These are phyloP conservation scores for Microtus richardsoni DNA, from an alignment of 2,113 vertebrate species.

Conservation along the genomic window DNA sequence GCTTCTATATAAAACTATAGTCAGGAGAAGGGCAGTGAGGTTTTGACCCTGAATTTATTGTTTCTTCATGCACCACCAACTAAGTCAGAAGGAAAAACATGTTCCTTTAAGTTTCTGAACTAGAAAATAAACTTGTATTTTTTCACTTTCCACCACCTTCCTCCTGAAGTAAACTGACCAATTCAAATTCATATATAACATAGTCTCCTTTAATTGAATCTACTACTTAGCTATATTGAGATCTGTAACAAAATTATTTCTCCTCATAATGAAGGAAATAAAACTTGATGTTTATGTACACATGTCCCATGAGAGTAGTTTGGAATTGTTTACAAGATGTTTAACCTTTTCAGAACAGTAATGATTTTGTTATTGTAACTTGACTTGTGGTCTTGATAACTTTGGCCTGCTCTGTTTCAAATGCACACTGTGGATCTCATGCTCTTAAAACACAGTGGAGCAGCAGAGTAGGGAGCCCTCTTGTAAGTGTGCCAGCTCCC, in stretches of 20 bases:
- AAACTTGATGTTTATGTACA: background rate
- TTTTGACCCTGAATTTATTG: background rate
- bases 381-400: background rate
- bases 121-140: background rate
- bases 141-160: background rate
- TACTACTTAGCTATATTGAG: background rate
- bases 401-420: background rate
- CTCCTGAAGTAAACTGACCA: slow-evolving; percentile 1
- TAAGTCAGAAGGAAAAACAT: background rate
- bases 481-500: background rate
- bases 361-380: background rate
- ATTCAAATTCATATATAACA: background rate
- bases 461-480: too few species aligned
- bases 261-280: slow-evolving; percentile 45
- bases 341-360: slow-evolving; percentile 20
- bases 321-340: background rate
- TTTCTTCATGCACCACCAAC: background rate
- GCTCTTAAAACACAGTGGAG: background rate
- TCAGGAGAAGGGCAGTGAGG: background rate
- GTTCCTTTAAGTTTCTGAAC: slow-evolving; percentile 34
- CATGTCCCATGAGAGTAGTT: background rate
- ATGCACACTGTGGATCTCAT: background rate
- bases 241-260: slow-evolving; percentile 33
- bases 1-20: background rate
- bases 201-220: slow-evolving; percentile 16